Base-by-base conservation (phyloP, 2,113 vertebrate species). In the Larimichthys crocea region DNA sequence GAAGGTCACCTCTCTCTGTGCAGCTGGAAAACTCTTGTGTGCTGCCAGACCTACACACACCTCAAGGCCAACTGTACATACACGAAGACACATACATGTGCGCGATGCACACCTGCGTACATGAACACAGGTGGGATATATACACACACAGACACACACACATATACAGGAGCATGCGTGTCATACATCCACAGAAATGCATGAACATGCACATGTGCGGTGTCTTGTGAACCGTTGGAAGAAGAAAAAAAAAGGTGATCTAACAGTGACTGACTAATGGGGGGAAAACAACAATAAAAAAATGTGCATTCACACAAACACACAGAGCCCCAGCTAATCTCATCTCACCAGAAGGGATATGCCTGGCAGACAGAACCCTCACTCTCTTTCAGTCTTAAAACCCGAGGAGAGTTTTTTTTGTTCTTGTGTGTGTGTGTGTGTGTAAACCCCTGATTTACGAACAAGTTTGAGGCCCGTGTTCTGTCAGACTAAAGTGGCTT, bases 351-450 rank as follows among this genome's bases (percentile, higher is more conserved):
- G 88, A 88, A 89, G 89, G 88, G 76, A 76, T 78, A 84, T 78
- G 86, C 70, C 83, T 91, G 87, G 90, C 90, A 92, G 78, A 89
- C 77, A 74, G 66, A 85, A 85, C 89, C 89, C 89, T 84, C 86
- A 74, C 77, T 80, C 80, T 64, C 61, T 87, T 84, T 80, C 79
- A 74, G 69, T 76, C 82, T 79, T 81, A 86, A 92, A 92, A 83
- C 57, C 83, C 5, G 26, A 68, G 24, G 50, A 68, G 63, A 74
- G 52, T 1, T 24, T 70, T 73, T 76, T 40, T 67, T 62, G 19
- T 53, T 6, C n/a, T 53, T 35, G 29, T 71, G 59, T 48, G 29
- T 3, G 16, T 60, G 46, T 71, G 31, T 67, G 52, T 46, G 60
- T 59, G 24, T 74, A 84, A 88, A 86, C 42, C 79, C 76, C 49